These are phyloP conservation scores for Leuciscus idus DNA, from an alignment of 2,113 vertebrate genomes.

Conservation along the genomic window DNA sequence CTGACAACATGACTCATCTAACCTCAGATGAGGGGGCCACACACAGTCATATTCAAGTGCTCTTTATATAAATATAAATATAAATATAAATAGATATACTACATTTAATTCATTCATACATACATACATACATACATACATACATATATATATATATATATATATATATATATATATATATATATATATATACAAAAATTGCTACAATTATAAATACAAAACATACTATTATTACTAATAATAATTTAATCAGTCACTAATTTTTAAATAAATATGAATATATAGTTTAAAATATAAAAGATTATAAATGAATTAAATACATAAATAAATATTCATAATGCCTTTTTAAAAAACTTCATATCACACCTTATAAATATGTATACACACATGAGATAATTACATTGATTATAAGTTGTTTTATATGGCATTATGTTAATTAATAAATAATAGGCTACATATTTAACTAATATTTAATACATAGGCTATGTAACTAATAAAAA, in stretches of 20 bases:
- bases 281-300: too few relatives aligned
- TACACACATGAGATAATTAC: background rate
- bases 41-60: background rate
- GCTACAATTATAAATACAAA: too few relatives aligned
- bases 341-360: background rate
- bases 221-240: background rate
- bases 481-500: background rate
- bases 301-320: background rate
- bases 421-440: background rate
- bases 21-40: slow-evolving; percentile 40
- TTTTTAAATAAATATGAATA: background rate
- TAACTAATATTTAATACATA: too few relatives aligned
- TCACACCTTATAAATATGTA: background rate
- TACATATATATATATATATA: too few relatives aligned
- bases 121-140: too few relatives aligned
- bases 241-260: background rate
- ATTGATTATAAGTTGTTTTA: background rate
- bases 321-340: background rate
- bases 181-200: too few relatives aligned
- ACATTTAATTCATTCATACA: too few relatives aligned
- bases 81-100: background rate
- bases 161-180: too few relatives aligned
- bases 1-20: slow-evolving; percentile 45
- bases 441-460: background rate
- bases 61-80: background rate